phyloP scores from a whole-genome alignment of 2,113 vertebrate genomes.

The Romanogobio albipinnatus region DNA sequence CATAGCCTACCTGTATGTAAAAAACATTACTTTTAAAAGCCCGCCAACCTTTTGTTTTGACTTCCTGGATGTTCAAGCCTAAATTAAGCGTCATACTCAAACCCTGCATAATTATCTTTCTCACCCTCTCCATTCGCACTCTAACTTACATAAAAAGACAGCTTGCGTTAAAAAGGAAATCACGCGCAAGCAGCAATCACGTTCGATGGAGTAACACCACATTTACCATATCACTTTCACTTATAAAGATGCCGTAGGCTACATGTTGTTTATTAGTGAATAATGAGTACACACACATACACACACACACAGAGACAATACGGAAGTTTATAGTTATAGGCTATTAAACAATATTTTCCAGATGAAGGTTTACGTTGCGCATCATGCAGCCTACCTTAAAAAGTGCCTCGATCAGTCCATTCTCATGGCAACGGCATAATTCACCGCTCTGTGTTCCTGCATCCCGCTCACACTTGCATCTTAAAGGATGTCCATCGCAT shows the following conservation, averaged over 20 bases:
- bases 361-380: background rate
- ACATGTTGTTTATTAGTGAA: no score
- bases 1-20: no score
- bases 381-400: slow-evolving; percentile 33
- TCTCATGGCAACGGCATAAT: background rate
- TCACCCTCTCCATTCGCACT: background rate
- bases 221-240: background rate
- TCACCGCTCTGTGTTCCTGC: background rate
- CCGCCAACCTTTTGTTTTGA: background rate
- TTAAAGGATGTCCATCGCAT: background rate
- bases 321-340: background rate
- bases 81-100: background rate
- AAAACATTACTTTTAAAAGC: background rate
- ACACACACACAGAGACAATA: background rate
- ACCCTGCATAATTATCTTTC: background rate
- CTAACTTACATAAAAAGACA: background rate
- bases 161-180: slow-evolving; percentile 9
- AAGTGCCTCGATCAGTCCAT: background rate
- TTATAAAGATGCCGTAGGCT: background rate
- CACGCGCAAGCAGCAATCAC: background rate
- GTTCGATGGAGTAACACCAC: no score
- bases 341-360: background rate
- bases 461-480: background rate
- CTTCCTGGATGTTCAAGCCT: background rate
- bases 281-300: background rate